Evolutionary conservation across 2,888 invertebrate species (phyloP).

Genomic region (Pachymerium ferrugineum): DNA sequence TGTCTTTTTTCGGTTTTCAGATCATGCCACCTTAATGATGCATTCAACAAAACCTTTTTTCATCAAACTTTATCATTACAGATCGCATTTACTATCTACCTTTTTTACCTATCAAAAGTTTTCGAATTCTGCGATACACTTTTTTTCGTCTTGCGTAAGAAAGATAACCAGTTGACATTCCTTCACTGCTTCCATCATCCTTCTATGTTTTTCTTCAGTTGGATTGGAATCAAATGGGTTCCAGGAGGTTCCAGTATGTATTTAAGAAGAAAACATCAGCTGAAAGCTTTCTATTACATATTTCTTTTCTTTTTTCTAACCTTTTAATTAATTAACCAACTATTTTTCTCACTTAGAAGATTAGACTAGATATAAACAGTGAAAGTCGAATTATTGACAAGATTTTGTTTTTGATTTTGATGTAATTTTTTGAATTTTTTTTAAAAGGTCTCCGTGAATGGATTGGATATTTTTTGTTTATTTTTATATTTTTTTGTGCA

Average conservation of each 20-base stretch:
- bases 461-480: background rate
- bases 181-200: slow-evolving; percentile 92
- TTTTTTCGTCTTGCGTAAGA: slow-evolving; percentile 89
- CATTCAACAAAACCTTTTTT: too few relatives aligned
- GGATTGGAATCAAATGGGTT: slow-evolving; percentile 93
- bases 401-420: background rate
- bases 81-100: slow-evolving; percentile 90
- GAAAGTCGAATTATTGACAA: background rate
- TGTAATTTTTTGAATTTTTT: background rate
- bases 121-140: slow-evolving; percentile 88
- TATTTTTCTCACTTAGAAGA: background rate
- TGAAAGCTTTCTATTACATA: background rate
- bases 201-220: slow-evolving; percentile 91
- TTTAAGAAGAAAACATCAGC: background rate
- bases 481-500: background rate
- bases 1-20: too few relatives aligned
- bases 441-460: background rate
- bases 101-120: slow-evolving; percentile 91
- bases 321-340: background rate
- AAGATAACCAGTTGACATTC: slow-evolving; percentile 85
- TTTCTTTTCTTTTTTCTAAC: background rate
- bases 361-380: background rate
- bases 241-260: slow-evolving; percentile 83
- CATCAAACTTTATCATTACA: slow-evolving; percentile 52
- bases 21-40: too few relatives aligned